These are phyloP conservation scores for Herpetotheres cachinnans DNA, from an alignment of 2,113 vertebrate species.

Conservation along the genomic window DNA sequence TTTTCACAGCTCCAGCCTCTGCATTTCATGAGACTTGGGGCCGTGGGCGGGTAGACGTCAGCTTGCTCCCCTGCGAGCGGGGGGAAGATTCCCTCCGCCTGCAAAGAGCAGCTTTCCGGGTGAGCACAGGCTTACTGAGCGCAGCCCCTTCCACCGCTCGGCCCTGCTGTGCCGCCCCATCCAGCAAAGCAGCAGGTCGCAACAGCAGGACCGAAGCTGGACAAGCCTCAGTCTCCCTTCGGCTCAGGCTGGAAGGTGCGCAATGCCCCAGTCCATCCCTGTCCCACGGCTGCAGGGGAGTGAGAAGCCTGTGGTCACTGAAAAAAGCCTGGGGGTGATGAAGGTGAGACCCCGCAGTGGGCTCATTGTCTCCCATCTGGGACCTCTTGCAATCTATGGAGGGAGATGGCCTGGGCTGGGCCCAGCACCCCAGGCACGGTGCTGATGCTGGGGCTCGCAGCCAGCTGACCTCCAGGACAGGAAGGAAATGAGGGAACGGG, in stretches of 20 bases:
- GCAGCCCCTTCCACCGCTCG: neutral
- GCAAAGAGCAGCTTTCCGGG: neutral
- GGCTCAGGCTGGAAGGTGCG: neutral
- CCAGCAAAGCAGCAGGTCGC: neutral
- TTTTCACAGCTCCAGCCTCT: neutral
- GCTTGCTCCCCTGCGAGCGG: accelerated
- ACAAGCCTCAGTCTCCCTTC: too few species aligned
- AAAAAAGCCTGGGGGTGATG: neutral
- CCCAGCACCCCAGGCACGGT: accelerated
- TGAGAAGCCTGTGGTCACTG: neutral
- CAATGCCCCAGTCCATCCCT: neutral
- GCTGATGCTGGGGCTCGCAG: accelerated
- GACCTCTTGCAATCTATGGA: neutral
- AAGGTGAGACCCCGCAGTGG: neutral
- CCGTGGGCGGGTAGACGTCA: neutral
- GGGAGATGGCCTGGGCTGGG: neutral
- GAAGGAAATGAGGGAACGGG: neutral
- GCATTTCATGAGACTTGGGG: neutral
- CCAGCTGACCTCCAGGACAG: neutral
- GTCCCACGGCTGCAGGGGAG: neutral
- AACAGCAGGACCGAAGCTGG: accelerated
- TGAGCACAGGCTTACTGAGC: neutral
- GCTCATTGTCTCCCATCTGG: neutral
- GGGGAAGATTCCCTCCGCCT: too few species aligned
- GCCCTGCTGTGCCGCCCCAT: neutral